These are phyloP conservation scores for Eueides isabella DNA, from an alignment of 1,140 invertebrate species.

Conservation along the genomic window DNA sequence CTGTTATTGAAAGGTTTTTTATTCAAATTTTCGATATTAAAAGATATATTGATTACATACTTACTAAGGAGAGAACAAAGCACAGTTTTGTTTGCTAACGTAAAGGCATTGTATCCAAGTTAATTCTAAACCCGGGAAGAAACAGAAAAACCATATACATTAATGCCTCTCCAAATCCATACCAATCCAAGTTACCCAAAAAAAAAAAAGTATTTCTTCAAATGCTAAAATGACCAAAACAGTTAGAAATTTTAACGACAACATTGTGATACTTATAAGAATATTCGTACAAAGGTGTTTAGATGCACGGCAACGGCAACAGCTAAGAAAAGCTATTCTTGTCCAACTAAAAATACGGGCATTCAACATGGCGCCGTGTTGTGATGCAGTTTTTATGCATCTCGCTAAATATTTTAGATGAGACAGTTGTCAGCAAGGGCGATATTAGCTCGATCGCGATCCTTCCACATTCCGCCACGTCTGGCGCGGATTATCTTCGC, in stretches of 20 bases:
- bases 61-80: too few relatives aligned
- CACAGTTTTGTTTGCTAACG: too few relatives aligned
- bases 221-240: neutral
- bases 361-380: constrained; percentile 52
- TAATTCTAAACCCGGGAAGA: too few relatives aligned
- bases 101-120: too few relatives aligned
- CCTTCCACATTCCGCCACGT: constrained; percentile 50
- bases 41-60: too few relatives aligned
- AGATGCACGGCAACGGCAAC: constrained; percentile 53
- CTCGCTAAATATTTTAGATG: constrained; percentile 55
- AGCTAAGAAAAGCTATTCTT: constrained; percentile 64
- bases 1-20: too few relatives aligned
- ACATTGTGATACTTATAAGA: neutral
- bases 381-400: constrained; percentile 73
- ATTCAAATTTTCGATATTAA: too few relatives aligned
- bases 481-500: constrained; percentile 51
- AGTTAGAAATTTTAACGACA: neutral
- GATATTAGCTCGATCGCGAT: constrained; percentile 25
- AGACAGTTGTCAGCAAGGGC: constrained; percentile 21
- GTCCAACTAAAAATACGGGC: constrained; percentile 69
- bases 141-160: too few relatives aligned
- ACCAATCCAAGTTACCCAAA: too few relatives aligned
- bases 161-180: too few relatives aligned
- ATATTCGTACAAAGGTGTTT: constrained; percentile 53
- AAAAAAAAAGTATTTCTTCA: neutral